Percentiles rank a stretch among this genome's conserved stretches.
phyloP scores from a whole-genome alignment of 53 echinoderm and acorn worm species.

The Pentamera pediparva region DNA sequence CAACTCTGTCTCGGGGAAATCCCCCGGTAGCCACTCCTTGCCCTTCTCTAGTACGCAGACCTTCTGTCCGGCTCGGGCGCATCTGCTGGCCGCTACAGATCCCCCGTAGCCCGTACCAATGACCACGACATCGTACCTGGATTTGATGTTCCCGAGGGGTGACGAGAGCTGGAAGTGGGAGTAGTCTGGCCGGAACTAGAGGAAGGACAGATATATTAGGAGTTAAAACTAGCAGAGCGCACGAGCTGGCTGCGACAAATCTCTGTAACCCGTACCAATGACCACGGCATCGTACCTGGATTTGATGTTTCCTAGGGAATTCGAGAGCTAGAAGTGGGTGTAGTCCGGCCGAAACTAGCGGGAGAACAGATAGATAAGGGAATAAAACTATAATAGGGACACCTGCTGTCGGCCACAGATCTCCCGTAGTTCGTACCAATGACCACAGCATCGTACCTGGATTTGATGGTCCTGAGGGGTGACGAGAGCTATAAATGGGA shows the following conservation, averaged over 20 bases:
- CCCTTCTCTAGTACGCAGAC: slow-evolving; percentile 73
- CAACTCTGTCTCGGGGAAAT: slow-evolving; percentile 62
- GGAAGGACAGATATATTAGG: no score
- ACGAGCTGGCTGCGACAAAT: no score
- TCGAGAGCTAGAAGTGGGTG: no score
- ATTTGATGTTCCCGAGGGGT: slow-evolving; percentile 43
- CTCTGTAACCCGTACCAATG: no score
- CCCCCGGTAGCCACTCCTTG: slow-evolving; percentile 74
- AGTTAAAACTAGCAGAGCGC: no score
- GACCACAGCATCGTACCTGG: slow-evolving; percentile 66
- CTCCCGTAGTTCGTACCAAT: slow-evolving; percentile 74
- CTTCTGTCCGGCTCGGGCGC: slow-evolving; percentile 58
- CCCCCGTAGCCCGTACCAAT: slow-evolving; percentile 77
- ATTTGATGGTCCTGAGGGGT: slow-evolving; percentile 42
- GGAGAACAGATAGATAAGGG: no score
- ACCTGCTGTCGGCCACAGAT: slow-evolving; percentile 65
- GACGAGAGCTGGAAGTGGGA: slow-evolving; percentile 51
- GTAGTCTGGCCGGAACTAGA: slow-evolving; percentile 60
- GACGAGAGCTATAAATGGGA: slow-evolving; percentile 50
- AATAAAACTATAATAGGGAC: no score
- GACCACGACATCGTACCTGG: slow-evolving; percentile 68
- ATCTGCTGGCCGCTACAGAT: slow-evolving; percentile 66
- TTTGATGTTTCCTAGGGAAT: no score
- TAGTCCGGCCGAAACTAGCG: no score
- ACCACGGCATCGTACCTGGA: no score